Evolutionary conservation across 2,888 invertebrate genomes (phyloP), one percentile per base, ranked within the genome.

Genomic region (Hypomecis punctinalis): DNA sequence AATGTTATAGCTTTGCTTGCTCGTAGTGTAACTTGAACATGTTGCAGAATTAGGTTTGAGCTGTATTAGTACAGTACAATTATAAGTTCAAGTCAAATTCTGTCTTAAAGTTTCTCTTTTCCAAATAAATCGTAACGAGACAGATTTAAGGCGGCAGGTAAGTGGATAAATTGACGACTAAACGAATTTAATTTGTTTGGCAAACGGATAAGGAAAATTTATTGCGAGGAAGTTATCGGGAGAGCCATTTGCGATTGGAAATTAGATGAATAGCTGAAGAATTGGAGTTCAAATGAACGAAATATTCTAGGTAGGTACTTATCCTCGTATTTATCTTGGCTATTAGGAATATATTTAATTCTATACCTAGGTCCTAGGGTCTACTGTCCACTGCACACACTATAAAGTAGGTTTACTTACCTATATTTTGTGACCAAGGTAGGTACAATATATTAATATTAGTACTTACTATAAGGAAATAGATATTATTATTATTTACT

Each of bases 171-270:
- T 74, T 75, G 73, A 75, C 9, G 75, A 66, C 68, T 71, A 42
- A 68, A 55, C 58, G 70, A 75, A 81, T 79, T 78, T 78, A 74
- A 67, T 76, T 77, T 79, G 74, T 76, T 80, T 76, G 74, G 64
- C 55, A 64, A 71, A 69, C 69, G 71, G 67, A 75, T 70, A 63
- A 69, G 61, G 61, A 61, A 68, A 67, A 69, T 72, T 71, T 73
- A 74, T 71, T 72, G 66, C 69, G 61, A 71, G 72, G 69, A 73
- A 77, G 77, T 77, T 71, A 70, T 63, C 61, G 65, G 67, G 66
- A 71, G 61, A 67, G 53, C 42, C 57, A 68, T 71, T 68, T 64
- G 47, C 63, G 70, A 74, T 69, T 66, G 76, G 68, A 74, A 78
- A 78, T 73, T 48, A 67, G 60, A 52, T 13, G 56, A 59, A 23